Base-by-base conservation (phyloP, 2,797 vertebrate genomes). In the Megalops cyprinoides region DNA sequence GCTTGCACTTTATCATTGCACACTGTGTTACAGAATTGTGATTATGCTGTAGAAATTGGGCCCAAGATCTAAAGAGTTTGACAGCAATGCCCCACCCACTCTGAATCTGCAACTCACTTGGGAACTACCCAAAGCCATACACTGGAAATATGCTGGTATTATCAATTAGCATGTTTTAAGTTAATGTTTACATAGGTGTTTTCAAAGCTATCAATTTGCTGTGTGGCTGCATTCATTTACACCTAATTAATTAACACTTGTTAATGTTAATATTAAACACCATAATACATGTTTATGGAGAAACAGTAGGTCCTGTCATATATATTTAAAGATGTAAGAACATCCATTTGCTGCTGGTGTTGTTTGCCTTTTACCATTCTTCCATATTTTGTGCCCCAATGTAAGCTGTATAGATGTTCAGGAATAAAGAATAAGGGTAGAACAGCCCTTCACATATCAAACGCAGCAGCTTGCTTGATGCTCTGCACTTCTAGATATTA, bases 121-220 rank as follows among this genome's bases (percentile, higher is more conserved):
- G 60, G 60, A 31, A 31, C 60, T 28, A 34, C 31, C 28, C 25
- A n/a, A 62, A 62, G 34, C 60, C 60, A 62, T 10, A 62, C 31
- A 62, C 28, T 62, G 60, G n/a, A 25, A 34, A 62, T 31, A 62
- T 62, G 60, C 60, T 31, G 8, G 25, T 31, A n/a, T 12, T n/a
- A 62, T 62, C 60, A 62, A 34, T 62, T 62, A 31, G 25, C 60
- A 62, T 62, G 60, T 28, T 31, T 62, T 62, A 62, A 62, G 4
- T 31, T 28, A 62, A 8, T 34, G 25, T 31, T 62, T 62, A 62
- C 15, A 10, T 31, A 62, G 62, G 31, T 31, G 34, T 31, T 31
- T 62, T 3, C 25, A 62, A 34, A 62, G 46, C 25, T 34, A 62
- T 31, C 60, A 28, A 28, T 48, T 48, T 18, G 0, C 14, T 14